phyloP scores from a whole-genome alignment of 2,113 vertebrate species.

The Alouatta palliata region DNA sequence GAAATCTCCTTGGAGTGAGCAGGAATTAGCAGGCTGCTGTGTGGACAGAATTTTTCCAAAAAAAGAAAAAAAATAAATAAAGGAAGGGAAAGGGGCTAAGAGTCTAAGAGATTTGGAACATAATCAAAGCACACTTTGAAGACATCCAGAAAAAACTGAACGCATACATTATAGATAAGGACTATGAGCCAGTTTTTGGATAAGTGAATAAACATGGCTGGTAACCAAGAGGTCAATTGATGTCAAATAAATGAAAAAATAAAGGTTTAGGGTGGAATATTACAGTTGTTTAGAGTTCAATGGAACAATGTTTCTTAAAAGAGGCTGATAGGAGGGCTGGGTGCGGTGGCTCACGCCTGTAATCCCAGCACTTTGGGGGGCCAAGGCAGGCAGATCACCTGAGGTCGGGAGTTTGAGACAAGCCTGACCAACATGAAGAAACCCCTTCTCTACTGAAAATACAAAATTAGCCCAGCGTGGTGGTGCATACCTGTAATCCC shows the following conservation, averaged over 20 bases:
- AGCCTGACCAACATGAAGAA: too few relatives aligned
- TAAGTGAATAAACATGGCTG: not conserved
- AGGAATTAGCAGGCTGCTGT: rapidly evolving
- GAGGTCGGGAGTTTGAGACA: too few relatives aligned
- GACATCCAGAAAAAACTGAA: not conserved
- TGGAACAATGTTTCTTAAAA: not conserved
- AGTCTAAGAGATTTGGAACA: not conserved
- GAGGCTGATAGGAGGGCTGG: not conserved
- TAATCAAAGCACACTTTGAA: not conserved
- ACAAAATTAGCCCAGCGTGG: too few relatives aligned
- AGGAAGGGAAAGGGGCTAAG: not conserved
- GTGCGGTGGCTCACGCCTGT: too few relatives aligned
- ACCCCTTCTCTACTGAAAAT: too few relatives aligned
- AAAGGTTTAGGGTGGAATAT: not conserved
- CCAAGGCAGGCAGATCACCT: too few relatives aligned
- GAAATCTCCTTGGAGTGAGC: not conserved
- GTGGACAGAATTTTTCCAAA: not conserved
- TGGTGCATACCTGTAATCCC: too few relatives aligned
- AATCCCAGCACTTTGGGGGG: too few relatives aligned
- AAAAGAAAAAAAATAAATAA: not conserved
- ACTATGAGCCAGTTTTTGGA: not conserved
- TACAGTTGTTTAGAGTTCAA: not conserved
- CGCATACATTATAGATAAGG: not conserved
- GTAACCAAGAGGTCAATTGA: not conserved
- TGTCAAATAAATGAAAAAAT: not conserved